Conservation (phyloP, 35 echinoderm and acorn worm species). For the Ptychodera flava region DNA sequence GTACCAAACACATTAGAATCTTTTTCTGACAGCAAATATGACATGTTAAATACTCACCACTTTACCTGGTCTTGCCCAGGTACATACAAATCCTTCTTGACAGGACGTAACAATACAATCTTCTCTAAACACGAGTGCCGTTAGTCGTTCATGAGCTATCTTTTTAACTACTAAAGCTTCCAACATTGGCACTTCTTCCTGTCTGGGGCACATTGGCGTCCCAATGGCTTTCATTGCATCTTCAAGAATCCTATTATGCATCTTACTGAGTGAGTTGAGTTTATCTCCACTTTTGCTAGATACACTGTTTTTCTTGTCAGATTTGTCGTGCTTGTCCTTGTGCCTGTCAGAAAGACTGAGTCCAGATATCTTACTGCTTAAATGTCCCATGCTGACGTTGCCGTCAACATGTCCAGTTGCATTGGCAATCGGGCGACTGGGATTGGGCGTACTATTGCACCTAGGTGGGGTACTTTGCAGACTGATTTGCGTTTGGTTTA, state of each 20-base stretch:
- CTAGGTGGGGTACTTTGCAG: slow-evolving; percentile 35
- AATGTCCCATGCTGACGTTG: slow-evolving; percentile 17
- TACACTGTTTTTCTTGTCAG: slow-evolving; percentile 89
- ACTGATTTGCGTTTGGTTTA: slow-evolving; percentile 67
- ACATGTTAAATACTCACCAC: slow-evolving; percentile 69
- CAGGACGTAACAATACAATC: slow-evolving; percentile 94
- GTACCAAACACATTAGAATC: too few species aligned
- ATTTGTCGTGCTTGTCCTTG: slow-evolving; percentile 67
- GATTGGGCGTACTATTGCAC: slow-evolving; percentile 35
- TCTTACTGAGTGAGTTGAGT: slow-evolving; percentile 64
- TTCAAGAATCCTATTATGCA: slow-evolving; percentile 79
- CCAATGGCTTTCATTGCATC: slow-evolving; percentile 74
- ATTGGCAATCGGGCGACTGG: slow-evolving; percentile 29
- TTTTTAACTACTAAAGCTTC: slow-evolving; percentile 88
- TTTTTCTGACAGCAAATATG: too few species aligned
- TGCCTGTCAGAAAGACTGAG: slow-evolving; percentile 55
- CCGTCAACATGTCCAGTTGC: background rate
- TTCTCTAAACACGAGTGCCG: slow-evolving; percentile 77
- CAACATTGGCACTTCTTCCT: slow-evolving; percentile 85
- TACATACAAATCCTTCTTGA: slow-evolving; percentile 96
- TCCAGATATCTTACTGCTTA: slow-evolving; percentile 62
- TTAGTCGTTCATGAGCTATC: slow-evolving; percentile 89
- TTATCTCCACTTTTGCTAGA: slow-evolving; percentile 80
- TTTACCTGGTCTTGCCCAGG: slow-evolving; percentile 96
- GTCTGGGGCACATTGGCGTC: slow-evolving; percentile 73